Percentiles rank a stretch among this genome's conserved stretches.
Evolutionary conservation across 2,888 invertebrate species (phyloP).

Genomic region (Himalopsyche kuldschensis): DNA sequence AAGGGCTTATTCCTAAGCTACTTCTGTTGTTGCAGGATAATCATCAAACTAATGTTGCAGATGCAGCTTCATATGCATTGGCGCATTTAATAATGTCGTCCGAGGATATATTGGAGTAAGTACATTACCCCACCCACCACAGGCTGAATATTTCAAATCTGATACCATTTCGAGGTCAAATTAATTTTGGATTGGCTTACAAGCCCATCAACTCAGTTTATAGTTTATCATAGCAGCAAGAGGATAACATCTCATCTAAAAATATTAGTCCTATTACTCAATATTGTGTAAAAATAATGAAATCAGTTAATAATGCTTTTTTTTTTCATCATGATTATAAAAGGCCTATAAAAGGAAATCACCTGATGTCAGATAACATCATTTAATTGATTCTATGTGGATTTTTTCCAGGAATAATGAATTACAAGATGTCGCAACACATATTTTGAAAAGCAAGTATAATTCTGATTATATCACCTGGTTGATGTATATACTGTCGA

Average conservation of each 20-base stretch:
- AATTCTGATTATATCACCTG: constrained; percentile 16
- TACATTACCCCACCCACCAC: background rate
- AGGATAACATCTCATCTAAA: no score
- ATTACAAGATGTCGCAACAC: background rate
- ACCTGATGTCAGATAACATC: no score
- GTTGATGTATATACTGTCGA: constrained; percentile 8
- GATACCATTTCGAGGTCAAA: no score
- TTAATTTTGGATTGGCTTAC: no score
- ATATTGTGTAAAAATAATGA: no score
- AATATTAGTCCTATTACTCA: no score
- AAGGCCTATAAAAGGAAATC: no score
- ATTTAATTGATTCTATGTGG: background rate
- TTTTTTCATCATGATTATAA: no score
- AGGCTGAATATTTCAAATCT: no score
- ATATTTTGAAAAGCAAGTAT: background rate
- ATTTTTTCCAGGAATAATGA: background rate
- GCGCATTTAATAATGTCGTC: constrained; percentile 45
- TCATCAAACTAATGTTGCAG: constrained; percentile 42
- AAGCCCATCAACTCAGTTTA: no score
- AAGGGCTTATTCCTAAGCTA: constrained; percentile 48
- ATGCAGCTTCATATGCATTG: constrained; percentile 48
- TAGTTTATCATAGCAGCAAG: no score
- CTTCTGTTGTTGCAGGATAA: constrained; percentile 39
- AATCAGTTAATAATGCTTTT: no score
- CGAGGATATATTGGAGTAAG: constrained; percentile 17